Base-by-base conservation (phyloP, 2,888 invertebrate genomes). In the Metallyticus violacea region DNA sequence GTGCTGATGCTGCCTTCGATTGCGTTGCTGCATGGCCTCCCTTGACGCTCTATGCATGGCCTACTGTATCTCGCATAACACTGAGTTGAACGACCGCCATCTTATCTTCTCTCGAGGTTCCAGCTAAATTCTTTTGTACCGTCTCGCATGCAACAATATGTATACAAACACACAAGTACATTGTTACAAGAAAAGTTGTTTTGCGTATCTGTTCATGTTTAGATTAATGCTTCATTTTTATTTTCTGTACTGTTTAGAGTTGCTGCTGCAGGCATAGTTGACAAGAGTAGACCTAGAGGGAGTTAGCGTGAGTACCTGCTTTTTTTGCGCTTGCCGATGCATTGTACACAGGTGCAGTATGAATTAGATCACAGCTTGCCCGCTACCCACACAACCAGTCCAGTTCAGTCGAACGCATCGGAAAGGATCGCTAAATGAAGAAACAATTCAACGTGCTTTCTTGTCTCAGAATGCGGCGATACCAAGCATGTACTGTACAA, bases 71-170 rank as follows among this genome's bases (percentile, higher is more conserved):
- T 83, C 28, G 29, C 83, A 62, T 62, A 62, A 87, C 40, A 62
- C 40, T 85, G 85, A 81, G 81, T 87, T 85, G 85, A 79, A 88
- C 88, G 88, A 88, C 88, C 86, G 86, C 89, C 87, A 89, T 88
- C 89, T 89, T 88, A 86, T 88, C 86, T 85, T 82, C 86, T 88
- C 77, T 29, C 87, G 85, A 81, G 27, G 28, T 81, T 29, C 81
- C 27, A 28, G 81, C n/a, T 27, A n/a, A 27, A 81, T 30, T 29
- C 6, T 84, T 84, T 77, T 26, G 15, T 28, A 27, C 77, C 83
- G 62, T 26, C 40, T 62, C 40, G 40, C 40, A 62, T 62, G 40
- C 40, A 62, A 62, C 40, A 62, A 62, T 62, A 62, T 62, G 40
- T 62, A 62, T 62, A 62, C 40, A 62, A 62, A 62, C 40, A 62